phyloP scores from a whole-genome alignment of 2,888 invertebrate genomes.

The Ophion ventricosus region DNA sequence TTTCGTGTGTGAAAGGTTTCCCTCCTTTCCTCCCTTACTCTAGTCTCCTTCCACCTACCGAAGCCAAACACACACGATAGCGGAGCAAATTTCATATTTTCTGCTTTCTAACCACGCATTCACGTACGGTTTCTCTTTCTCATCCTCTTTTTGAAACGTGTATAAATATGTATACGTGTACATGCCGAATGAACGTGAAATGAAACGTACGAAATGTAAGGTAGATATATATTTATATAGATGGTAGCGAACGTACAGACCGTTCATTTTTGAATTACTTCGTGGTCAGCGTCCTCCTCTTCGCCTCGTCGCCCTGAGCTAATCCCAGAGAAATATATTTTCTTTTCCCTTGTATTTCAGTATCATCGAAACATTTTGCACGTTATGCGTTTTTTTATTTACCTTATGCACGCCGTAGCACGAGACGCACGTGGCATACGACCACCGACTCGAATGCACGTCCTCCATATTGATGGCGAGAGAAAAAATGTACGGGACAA shows the following conservation, averaged over 20 bases:
- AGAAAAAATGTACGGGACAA: conserved; percentile 35
- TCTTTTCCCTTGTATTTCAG: not conserved
- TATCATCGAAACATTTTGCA: conserved; percentile 31
- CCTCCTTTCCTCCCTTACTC: conserved; percentile 16
- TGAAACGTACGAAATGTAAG: conserved; percentile 29
- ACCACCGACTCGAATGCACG: conserved; percentile 36
- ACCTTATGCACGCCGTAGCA: conserved; percentile 19
- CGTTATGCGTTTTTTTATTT: conserved; percentile 35
- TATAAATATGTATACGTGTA: conserved; percentile 4
- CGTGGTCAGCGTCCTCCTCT: conserved; percentile 23
- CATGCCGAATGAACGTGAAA: conserved; percentile 11
- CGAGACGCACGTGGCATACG: conserved; percentile 46
- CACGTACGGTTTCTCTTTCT: conserved; percentile 26
- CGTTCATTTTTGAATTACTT: conserved; percentile 61
- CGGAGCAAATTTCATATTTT: conserved; percentile 49
- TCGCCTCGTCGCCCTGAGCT: conserved; percentile 19
- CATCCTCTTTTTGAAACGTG: conserved; percentile 15
- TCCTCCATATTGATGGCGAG: conserved; percentile 57
- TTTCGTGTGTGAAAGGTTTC: not conserved
- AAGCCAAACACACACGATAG: conserved; percentile 29
- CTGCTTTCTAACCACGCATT: conserved; percentile 59
- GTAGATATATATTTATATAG: conserved; percentile 22
- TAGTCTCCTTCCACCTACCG: not conserved
- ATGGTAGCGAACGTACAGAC: conserved; percentile 49
- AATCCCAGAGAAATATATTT: conserved; percentile 49